These are phyloP conservation scores for Manis javanica DNA, from an alignment of 2,797 vertebrate species.

Conservation along the genomic window DNA sequence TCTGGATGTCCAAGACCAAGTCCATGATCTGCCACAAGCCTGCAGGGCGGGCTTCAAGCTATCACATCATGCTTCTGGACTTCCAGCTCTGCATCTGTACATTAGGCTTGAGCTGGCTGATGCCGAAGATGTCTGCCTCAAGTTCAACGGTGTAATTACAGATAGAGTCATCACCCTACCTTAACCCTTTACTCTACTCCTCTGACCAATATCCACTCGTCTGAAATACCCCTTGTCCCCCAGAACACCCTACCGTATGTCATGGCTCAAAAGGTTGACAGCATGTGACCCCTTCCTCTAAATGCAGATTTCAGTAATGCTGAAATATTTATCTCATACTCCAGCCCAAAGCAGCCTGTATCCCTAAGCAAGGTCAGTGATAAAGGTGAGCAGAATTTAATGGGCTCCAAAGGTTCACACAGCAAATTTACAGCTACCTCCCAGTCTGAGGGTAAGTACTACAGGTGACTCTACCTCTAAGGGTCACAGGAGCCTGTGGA, in stretches of 20 bases:
- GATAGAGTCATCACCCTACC: neutral
- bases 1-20: neutral
- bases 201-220: neutral
- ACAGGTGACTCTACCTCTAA: neutral
- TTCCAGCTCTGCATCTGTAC: neutral
- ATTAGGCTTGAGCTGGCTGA: neutral
- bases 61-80: neutral
- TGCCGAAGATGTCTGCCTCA: neutral
- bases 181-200: neutral
- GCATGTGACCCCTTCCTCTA: neutral
- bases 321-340: neutral
- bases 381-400: neutral
- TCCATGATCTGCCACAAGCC: neutral
- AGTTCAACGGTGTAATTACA: neutral
- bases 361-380: neutral
- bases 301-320: neutral
- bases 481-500: fast-evolving
- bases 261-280: neutral
- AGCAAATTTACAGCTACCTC: neutral
- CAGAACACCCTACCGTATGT: neutral
- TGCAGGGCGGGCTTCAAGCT: neutral
- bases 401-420: neutral
- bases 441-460: neutral
- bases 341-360: neutral
- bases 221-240: neutral